Evolutionary conservation across 1,140 invertebrate genomes (phyloP).

Genomic region (Odontomachus brunneus): DNA sequence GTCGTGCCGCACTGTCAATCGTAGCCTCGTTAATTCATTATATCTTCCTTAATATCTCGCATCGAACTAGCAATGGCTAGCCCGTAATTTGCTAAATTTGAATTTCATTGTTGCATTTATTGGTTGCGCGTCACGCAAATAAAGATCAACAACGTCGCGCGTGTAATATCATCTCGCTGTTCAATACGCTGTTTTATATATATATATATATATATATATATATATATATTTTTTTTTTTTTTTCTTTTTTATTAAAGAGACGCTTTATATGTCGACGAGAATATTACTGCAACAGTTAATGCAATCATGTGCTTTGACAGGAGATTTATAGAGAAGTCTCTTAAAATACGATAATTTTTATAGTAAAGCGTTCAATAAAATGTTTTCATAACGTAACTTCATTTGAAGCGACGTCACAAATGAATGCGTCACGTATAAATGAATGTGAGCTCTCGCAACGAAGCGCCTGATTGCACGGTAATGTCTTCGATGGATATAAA

Average conservation of each 20-base stretch:
- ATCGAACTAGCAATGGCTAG: neutral
- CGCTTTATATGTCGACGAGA: conserved; percentile 2
- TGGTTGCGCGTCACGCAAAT: neutral
- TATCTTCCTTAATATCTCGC: neutral
- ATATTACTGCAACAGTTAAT: conserved; percentile 13
- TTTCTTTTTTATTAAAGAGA: neutral
- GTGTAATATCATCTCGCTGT: neutral
- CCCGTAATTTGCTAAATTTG: neutral
- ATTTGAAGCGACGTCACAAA: too few species aligned
- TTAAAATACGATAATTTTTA: too few species aligned
- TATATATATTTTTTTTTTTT: too few species aligned
- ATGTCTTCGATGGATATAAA: too few species aligned
- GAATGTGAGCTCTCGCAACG: too few species aligned
- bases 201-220: too few species aligned
- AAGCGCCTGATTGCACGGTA: too few species aligned
- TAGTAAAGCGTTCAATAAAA: too few species aligned
- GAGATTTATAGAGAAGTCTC: too few species aligned
- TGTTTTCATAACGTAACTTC: too few species aligned
- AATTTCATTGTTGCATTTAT: conserved; percentile 4
- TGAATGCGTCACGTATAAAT: too few species aligned
- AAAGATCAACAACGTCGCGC: neutral
- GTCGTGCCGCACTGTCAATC: conserved; percentile 46
- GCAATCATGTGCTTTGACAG: too few species aligned
- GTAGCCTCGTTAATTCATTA: conserved; percentile 33
- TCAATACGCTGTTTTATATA: neutral